Evolutionary conservation across 2,797 vertebrate species (phyloP).

Genomic region (Microctenopoma lineatum): DNA sequence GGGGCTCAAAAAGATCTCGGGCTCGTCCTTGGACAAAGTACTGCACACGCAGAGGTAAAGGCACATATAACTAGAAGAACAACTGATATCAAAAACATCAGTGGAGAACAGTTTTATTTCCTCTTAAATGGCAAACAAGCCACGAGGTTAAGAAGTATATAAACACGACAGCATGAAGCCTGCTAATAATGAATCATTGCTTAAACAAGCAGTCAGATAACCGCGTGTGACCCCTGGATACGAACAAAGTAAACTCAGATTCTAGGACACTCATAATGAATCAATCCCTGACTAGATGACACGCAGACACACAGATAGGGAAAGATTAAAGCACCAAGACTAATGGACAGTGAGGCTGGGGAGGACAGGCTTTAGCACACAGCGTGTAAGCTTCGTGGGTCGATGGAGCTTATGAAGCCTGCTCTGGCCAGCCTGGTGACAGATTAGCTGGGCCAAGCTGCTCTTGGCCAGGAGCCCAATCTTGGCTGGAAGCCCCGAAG

Average conservation of each 20-base stretch:
- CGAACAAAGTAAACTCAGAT: conserved; percentile 67
- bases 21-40: conserved; percentile 83
- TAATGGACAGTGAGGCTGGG: conserved; percentile 75
- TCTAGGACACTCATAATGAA: conserved; percentile 71
- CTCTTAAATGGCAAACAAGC: background rate
- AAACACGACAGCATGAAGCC: conserved; percentile 7
- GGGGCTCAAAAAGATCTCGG: conserved; percentile 89
- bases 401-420: conserved; percentile 80
- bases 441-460: conserved; percentile 79
- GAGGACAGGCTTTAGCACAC: conserved; percentile 77
- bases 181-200: conserved; percentile 28
- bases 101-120: too few species aligned
- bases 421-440: conserved; percentile 77
- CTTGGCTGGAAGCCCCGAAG: conserved; percentile 78
- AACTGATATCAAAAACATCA: background rate
- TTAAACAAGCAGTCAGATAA: conserved; percentile 44
- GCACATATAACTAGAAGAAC: background rate
- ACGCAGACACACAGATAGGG: conserved; percentile 74
- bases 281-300: conserved; percentile 74
- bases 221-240: conserved; percentile 43
- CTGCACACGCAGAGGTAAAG: conserved; percentile 48
- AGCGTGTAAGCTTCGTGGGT: conserved; percentile 72
- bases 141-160: background rate
- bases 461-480: conserved; percentile 79
- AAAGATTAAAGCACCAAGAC: conserved; percentile 80